phyloP scores from a whole-genome alignment of 2,888 invertebrate genomes.

The Epistrophe grossulariae region DNA sequence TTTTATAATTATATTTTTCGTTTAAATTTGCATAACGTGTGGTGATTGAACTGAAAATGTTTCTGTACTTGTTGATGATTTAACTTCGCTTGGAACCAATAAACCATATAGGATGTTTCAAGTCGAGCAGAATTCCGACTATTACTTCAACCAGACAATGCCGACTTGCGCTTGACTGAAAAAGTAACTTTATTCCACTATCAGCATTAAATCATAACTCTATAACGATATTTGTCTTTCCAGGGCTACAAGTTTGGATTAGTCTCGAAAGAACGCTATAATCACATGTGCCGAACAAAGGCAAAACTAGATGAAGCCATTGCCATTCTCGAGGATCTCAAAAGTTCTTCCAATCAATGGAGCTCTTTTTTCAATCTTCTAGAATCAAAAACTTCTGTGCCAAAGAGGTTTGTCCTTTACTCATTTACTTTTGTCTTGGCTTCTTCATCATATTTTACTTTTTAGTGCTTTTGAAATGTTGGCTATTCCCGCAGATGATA shows the following conservation, averaged over 20 bases:
- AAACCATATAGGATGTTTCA: constrained; percentile 97
- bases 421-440: background rate
- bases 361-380: constrained; percentile 84
- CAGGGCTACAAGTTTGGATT: constrained; percentile 86
- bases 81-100: constrained; percentile 91
- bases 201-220: background rate
- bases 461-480: constrained; percentile 86
- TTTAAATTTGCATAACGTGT: too few species aligned
- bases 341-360: constrained; percentile 86
- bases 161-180: constrained; percentile 90
- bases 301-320: constrained; percentile 85
- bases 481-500: constrained; percentile 84
- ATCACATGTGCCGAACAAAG: constrained; percentile 84
- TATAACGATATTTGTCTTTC: background rate
- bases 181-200: constrained; percentile 82
- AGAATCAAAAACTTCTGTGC: constrained; percentile 82
- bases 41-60: too few species aligned
- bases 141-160: constrained; percentile 90
- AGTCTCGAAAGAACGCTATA: constrained; percentile 87
- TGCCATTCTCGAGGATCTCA: constrained; percentile 85
- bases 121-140: constrained; percentile 93
- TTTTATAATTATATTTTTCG: too few species aligned
- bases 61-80: constrained; percentile 94
- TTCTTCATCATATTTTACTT: background rate
- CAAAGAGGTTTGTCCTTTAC: constrained; percentile 83